These are phyloP conservation scores for Muraenolepis orangiensis DNA, from an alignment of 2,797 vertebrate species.

Conservation along the genomic window DNA sequence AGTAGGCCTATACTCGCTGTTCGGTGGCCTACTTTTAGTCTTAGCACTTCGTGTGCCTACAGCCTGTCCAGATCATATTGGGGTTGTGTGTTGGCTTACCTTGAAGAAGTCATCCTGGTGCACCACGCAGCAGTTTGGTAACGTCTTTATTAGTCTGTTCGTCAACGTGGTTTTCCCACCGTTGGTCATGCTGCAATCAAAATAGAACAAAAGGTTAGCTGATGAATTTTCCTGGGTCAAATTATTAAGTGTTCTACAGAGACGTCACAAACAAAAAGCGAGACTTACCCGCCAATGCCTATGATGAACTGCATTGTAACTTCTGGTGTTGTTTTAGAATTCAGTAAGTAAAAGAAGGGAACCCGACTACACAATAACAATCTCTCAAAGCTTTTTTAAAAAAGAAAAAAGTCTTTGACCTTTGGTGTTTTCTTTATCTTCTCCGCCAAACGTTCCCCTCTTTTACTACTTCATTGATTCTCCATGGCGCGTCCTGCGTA, in stretches of 20 bases:
- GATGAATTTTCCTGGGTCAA: background rate
- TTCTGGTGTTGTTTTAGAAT: constrained; percentile 65
- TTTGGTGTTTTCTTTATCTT: constrained; percentile 46
- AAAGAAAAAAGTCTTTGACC: constrained; percentile 41
- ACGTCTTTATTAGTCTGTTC: constrained; percentile 74
- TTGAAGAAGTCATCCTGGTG: constrained; percentile 97
- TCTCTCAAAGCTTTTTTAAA: constrained; percentile 29
- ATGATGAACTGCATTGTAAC: constrained; percentile 83
- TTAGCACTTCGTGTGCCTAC: background rate
- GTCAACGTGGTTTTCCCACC: constrained; percentile 95
- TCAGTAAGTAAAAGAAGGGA: constrained; percentile 69
- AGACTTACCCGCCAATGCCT: constrained; percentile 90
- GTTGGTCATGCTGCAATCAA: constrained; percentile 84
- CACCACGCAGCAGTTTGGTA: constrained; percentile 93
- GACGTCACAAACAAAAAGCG: background rate
- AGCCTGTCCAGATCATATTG: background rate
- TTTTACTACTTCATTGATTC: constrained; percentile 83
- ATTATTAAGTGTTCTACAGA: background rate
- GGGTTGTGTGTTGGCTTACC: constrained; percentile 67
- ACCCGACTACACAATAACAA: constrained; percentile 44
- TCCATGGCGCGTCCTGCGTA: constrained; percentile 42
- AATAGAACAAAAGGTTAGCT: background rate
- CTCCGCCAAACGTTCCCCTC: constrained; percentile 50
- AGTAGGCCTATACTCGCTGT: background rate
- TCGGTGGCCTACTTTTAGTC: background rate